Conservation (phyloP, 2,113 vertebrate genomes). For the Sapajus apella region DNA sequence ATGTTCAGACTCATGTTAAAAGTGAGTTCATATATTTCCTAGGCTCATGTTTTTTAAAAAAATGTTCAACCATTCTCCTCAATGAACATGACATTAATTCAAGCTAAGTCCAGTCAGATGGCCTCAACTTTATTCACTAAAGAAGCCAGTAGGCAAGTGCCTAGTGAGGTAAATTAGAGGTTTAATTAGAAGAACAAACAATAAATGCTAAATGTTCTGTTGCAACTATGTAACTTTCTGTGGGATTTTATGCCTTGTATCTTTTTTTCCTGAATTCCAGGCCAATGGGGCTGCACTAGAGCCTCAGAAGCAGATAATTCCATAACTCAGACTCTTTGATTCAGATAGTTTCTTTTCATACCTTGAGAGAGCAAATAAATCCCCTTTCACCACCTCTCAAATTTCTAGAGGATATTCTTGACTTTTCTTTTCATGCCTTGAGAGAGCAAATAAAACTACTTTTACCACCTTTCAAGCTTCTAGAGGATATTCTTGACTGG, state of each 20-base stretch:
- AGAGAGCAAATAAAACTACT: background rate
- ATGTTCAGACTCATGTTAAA: background rate
- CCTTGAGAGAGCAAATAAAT: background rate
- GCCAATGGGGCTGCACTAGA: background rate
- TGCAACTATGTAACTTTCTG: background rate
- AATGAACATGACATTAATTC: background rate
- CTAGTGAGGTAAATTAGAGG: background rate
- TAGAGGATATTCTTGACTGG: background rate
- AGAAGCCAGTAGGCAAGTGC: background rate
- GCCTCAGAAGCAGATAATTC: background rate
- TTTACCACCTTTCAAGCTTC: background rate
- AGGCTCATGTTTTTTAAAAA: background rate
- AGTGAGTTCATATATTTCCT: background rate
- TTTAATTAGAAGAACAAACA: conserved; percentile 22
- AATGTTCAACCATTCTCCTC: background rate
- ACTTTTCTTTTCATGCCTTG: conserved; percentile 22
- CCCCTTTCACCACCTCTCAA: background rate
- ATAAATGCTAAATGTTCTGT: background rate
- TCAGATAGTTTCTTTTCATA: background rate
- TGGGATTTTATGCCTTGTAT: background rate
- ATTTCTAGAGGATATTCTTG: background rate
- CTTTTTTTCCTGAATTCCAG: background rate
- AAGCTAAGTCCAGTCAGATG: background rate
- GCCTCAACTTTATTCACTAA: background rate
- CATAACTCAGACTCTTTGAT: conserved; percentile 21